Evolutionary conservation across 2,113 vertebrate species (phyloP), one percentile per base, ranked within the genome.

Genomic region (Ophiodon elongatus): DNA sequence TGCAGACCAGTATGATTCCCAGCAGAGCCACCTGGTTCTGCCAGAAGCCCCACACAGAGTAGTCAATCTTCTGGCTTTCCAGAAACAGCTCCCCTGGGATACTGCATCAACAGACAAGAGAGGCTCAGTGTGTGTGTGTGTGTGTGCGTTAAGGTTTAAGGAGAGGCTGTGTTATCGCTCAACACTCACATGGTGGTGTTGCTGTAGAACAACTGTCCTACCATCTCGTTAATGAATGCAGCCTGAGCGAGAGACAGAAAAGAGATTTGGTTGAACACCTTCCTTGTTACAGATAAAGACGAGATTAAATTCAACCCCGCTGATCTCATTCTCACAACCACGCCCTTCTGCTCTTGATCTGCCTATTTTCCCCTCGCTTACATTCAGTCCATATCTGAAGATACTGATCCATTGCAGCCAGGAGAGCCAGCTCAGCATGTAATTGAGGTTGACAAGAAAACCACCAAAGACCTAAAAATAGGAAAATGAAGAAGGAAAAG

Each of bases 361-460:
- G 9, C 33, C 33, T 62, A 6, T 45, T 68, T 33, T 33, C 4
- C 4, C 4, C 19, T 73, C 37, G 57, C 95, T 95, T 93, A 96
- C 96, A 57, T 96, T 79, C 54, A 96, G 52, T 72, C 95, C 96
- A 43, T 96, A 96, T 88, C 50, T 90, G 88, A 96, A 96, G 83
- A 96, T 95, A 81, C 96, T 96, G 88, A 94, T 68, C 95, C 95
- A 96, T 73, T 95, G 89, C 75, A 96, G 86, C 96, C 96, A 96
- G 19, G 95, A 95, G 10, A 96, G 88, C 96, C 96, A 96, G 81
- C 27, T 93, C 79, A 96, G 89, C 95, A 96, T 96, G 60, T 82
- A 8, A 33, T 96, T 96, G 25, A 96, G 94, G 73, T 96, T 96
- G 65, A 96, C 96, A 8, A 96, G 91, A 82, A 76, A 96, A 6